Evolutionary conservation across 2,888 invertebrate genomes (phyloP), one percentile per base, ranked within the genome.

Genomic region (Heteromurus nitidus): DNA sequence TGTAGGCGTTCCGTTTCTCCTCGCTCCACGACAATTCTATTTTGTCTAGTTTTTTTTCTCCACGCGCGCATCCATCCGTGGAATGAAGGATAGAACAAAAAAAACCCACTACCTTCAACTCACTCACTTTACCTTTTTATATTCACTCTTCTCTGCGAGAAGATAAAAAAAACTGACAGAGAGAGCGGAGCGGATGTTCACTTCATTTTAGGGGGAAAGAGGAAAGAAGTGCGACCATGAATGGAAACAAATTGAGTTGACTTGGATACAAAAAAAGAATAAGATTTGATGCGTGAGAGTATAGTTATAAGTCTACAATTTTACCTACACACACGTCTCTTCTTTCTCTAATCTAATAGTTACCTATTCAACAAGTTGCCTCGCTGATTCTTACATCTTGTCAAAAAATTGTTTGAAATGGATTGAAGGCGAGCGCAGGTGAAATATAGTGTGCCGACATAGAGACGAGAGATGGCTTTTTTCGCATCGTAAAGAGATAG

Each of bases 101-200:
- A n/a, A n/a, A n/a, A n/a, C n/a, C n/a, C n/a, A n/a, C n/a, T n/a
- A n/a, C n/a, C n/a, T 36, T 36, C 36, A 5, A 36, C 13, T 9
- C 13, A 36, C 36, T 5, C 36, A 36, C 36, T 36, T 9, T 5
- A 9, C 3, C 11, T 47, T 47, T 3, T 47, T 47, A 47, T 36
- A 47, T 47, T 5, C 36, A 13, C 47, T 3, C 47, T n/a, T 36
- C 36, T 13, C 13, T 47, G 47, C 11, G 47, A 47, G n/a, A 13
- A 47, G 11, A 55, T 55, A 11, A 55, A 62, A n/a, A 13, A 68
- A 76, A 60, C 44, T 24, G 22, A 42, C 28, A 73, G 62, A n/a
- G n/a, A n/a, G n/a, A n/a, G n/a, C n/a, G n/a, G n/a, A n/a, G 68
- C 73, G 80, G 73, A 80, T 80, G 60, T 80, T 73, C 80, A 73